These are phyloP conservation scores for Ciconia stormi DNA, from an alignment of 2,113 vertebrate species.

Conservation along the genomic window DNA sequence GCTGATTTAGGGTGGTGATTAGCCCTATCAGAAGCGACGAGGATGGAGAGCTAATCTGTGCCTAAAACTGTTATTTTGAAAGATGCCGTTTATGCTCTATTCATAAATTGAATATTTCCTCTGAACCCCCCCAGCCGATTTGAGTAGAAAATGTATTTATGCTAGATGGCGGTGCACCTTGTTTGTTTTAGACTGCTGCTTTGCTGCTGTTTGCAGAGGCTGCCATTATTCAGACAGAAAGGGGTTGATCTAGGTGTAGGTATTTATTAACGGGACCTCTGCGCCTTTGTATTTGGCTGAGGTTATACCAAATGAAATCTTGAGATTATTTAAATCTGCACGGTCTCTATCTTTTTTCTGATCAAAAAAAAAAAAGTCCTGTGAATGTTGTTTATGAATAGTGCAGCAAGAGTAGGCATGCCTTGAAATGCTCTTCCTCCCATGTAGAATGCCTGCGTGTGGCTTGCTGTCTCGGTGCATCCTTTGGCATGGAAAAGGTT, in stretches of 20 bases:
- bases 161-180: neutral
- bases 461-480: neutral
- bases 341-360: neutral
- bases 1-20: conserved; percentile 32
- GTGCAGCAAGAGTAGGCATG: neutral
- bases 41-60: conserved; percentile 28
- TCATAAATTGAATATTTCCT: neutral
- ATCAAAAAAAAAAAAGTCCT: neutral
- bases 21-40: neutral
- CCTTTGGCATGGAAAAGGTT: neutral
- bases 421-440: neutral
- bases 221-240: neutral
- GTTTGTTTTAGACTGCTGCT: neutral
- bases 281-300: neutral
- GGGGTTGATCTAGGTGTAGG: neutral
- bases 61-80: neutral
- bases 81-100: neutral
- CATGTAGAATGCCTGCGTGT: rapidly evolving
- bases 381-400: neutral
- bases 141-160: neutral
- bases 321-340: neutral
- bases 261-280: neutral
- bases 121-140: neutral
- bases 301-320: neutral
- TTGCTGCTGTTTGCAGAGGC: neutral